Evolutionary conservation across 2,797 vertebrate species (phyloP).

Genomic region (Lithobates pipiens): DNA sequence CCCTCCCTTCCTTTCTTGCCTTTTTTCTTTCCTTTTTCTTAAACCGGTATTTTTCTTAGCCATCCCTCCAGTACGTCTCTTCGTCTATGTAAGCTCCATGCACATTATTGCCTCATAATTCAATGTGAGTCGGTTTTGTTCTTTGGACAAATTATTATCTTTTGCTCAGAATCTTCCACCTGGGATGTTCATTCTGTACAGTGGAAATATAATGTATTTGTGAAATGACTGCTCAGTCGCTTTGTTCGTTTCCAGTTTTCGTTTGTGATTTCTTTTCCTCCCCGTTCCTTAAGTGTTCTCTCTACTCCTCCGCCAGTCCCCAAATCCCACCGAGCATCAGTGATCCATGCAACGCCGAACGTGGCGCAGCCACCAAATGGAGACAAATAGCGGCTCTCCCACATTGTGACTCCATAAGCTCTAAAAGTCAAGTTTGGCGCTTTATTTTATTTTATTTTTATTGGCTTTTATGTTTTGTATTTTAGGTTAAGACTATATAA

Average conservation of each 20-base stretch:
- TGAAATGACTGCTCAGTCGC: slow-evolving; percentile 17
- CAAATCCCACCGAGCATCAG: slow-evolving; percentile 11
- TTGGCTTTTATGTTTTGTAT: no score
- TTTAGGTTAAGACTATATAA: no score
- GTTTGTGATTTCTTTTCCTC: slow-evolving; percentile 12
- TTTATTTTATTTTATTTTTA: no score
- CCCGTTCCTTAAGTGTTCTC: slow-evolving; percentile 1
- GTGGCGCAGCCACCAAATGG: neutral
- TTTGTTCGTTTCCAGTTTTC: slow-evolving; percentile 20
- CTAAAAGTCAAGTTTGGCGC: no score
- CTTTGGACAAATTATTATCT: slow-evolving; percentile 49
- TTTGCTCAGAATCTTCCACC: slow-evolving; percentile 41
- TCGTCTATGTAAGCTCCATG: neutral
- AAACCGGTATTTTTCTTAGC: no score
- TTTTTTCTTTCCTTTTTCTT: no score
- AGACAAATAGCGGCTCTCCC: neutral
- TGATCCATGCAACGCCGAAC: neutral
- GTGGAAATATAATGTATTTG: slow-evolving; percentile 25
- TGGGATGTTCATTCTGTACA: slow-evolving; percentile 6
- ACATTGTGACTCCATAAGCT: slow-evolving; percentile 1
- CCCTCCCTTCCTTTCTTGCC: no score
- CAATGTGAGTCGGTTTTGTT: slow-evolving; percentile 32
- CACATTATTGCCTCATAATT: slow-evolving; percentile 39
- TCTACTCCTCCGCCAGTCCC: slow-evolving; percentile 8
- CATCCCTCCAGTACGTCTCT: no score